Base-by-base conservation (phyloP, 2,797 vertebrate species). In the Cyclopterus lumpus region DNA sequence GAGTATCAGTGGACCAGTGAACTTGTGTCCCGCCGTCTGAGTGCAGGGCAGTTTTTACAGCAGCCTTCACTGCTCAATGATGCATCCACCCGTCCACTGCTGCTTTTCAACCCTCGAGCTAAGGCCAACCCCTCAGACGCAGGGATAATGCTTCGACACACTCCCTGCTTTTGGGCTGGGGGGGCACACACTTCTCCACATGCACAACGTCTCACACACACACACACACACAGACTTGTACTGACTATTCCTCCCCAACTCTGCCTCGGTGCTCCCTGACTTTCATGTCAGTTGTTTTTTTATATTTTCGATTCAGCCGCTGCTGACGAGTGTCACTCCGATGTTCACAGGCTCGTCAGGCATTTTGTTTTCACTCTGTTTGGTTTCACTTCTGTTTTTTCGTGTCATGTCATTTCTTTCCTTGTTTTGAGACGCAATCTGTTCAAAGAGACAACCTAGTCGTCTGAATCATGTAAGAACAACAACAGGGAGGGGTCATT, bases 331-430 rank as follows among this genome's bases (percentile, higher is more conserved):
- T 75, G 87, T 89, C 92, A 83, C 84, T 87, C 80, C 57, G 60
- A 89, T 92, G 89, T 89, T 90, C 88, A 81, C 61, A 44, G 81
- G 59, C 85, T 70, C 82, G 77, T 91, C 90, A 80, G 75, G 82
- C 74, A 0, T 82, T 91, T 90, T 85, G 80, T 85, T 86, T 87
- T 88, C 73, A 77, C 81, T 86, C 79, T 75, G 73, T 89, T 89
- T 85, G 80, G 74, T 89, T 87, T 88, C 86, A 70, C 71, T 81
- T 89, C 32, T 85, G 80, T 82, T 86, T 87, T 73, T 4, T 69
- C 26, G 24, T 83, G 81, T 88, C 85, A 34, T 84, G 87, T 87
- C 84, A 51, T 84, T 86, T 83, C 84, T 36, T 36, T 9, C 8
- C 81, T 76, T 78, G 75, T 84, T 90, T 83, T 81, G 67, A 84